Evolutionary conservation across 2,113 vertebrate genomes (phyloP).

Genomic region (Cottus gobio): DNA sequence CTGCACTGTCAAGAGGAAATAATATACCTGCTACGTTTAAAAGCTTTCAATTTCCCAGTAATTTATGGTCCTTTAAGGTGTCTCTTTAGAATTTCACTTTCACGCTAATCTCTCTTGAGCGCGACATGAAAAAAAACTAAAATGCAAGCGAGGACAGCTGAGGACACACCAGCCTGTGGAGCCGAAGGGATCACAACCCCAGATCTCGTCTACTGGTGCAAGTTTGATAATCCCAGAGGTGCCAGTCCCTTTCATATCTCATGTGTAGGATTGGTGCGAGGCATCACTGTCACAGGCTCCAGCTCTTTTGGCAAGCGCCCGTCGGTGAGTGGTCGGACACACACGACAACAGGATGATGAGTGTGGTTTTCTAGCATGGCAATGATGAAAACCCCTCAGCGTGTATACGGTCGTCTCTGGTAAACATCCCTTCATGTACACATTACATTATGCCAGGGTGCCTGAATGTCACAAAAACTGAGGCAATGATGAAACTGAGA

Average conservation of each 20-base stretch:
- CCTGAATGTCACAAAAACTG: slow-evolving; percentile 46
- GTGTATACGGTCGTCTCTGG: slow-evolving; percentile 38
- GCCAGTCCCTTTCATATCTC: slow-evolving; percentile 51
- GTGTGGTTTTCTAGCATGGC: slow-evolving; percentile 33
- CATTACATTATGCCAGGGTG: slow-evolving; percentile 37
- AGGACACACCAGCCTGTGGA: slow-evolving; percentile 29
- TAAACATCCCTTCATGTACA: slow-evolving; percentile 50
- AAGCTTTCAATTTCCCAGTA: slow-evolving; percentile 17
- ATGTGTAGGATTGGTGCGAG: slow-evolving; percentile 45
- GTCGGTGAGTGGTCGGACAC: slow-evolving; percentile 49
- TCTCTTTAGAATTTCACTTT: slow-evolving; percentile 26
- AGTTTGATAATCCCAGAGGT: slow-evolving; percentile 56
- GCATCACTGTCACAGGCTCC: slow-evolving; percentile 60
- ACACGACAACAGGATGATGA: slow-evolving; percentile 58
- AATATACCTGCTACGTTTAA: slow-evolving; percentile 21
- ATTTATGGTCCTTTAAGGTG: slow-evolving; percentile 44
- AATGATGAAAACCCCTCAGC: slow-evolving; percentile 41
- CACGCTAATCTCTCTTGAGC: slow-evolving; percentile 13
- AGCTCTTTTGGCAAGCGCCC: slow-evolving; percentile 59
- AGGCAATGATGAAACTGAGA: slow-evolving; percentile 14
- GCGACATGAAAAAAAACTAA: slow-evolving; percentile 25
- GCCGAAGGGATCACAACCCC: slow-evolving; percentile 52
- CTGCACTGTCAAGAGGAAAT: slow-evolving; percentile 34
- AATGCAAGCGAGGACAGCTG: slow-evolving; percentile 27
- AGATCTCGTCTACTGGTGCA: slow-evolving; percentile 36